Conservation (phyloP, 2,113 vertebrate species). For the Anhinga rufa region DNA sequence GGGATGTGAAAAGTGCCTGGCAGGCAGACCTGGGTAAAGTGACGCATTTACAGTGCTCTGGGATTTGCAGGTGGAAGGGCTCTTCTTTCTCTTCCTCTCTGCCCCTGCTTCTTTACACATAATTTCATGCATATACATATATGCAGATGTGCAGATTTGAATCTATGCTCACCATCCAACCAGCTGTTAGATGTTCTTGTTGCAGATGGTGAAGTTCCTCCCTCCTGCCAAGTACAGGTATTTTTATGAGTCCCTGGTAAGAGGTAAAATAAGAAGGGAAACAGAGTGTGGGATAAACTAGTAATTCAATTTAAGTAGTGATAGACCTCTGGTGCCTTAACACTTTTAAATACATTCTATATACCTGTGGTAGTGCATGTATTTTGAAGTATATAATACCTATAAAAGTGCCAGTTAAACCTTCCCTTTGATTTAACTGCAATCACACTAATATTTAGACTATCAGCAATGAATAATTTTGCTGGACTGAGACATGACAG, state of each 20-base stretch:
- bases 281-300: not conserved
- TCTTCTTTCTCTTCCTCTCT: not conserved
- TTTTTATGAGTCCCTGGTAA: not conserved
- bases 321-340: not conserved
- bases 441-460: not conserved
- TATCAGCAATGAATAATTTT: not conserved
- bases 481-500: not conserved
- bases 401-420: not conserved
- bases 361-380: fast-evolving
- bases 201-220: not conserved
- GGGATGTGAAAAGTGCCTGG: not conserved
- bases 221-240: not conserved
- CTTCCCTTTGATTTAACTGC: not conserved
- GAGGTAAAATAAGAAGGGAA: not conserved
- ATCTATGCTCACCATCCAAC: not conserved
- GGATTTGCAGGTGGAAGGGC: slow-evolving; percentile 11
- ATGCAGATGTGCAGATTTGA: not conserved
- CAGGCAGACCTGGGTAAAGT: not conserved
- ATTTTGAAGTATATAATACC: not conserved
- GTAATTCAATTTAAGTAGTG: not conserved
- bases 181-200: not conserved
- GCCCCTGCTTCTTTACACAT: not conserved
- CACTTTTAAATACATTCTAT: not conserved
- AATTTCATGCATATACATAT: not conserved
- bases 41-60: not conserved